Conservation (phyloP, 2,113 vertebrate species). For the Abramis brama region DNA sequence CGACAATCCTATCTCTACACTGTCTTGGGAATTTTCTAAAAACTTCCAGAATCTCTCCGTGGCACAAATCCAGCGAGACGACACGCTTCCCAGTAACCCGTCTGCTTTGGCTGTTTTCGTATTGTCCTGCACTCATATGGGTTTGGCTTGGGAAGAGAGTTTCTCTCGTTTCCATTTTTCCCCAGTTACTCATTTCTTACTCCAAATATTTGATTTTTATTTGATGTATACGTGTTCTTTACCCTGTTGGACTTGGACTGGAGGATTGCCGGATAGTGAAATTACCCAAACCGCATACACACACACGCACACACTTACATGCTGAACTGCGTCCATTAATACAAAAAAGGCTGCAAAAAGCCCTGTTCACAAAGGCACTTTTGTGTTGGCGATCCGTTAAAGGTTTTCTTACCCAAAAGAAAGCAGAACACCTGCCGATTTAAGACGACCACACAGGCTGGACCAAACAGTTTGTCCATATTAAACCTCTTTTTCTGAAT, state of each 20-base stretch:
- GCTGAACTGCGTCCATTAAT: constrained; percentile 41
- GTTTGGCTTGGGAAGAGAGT: neutral
- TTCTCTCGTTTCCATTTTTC: neutral
- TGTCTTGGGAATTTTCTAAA: neutral
- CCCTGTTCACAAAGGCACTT: constrained; percentile 42
- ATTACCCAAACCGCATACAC: constrained; percentile 29
- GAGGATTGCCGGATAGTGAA: constrained; percentile 28
- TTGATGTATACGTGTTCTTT: constrained; percentile 46
- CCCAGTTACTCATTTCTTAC: constrained; percentile 6
- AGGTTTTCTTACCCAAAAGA: constrained; percentile 39
- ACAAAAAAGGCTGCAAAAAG: constrained; percentile 2
- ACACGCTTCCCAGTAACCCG: neutral
- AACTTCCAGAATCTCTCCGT: neutral
- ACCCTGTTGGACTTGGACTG: constrained; percentile 39
- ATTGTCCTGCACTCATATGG: neutral
- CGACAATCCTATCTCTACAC: neutral
- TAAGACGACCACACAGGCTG: constrained; percentile 28
- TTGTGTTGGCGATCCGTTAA: constrained; percentile 37
- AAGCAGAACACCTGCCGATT: constrained; percentile 44
- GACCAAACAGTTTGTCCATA: neutral
- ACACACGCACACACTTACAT: constrained; percentile 25
- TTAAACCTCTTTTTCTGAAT: neutral
- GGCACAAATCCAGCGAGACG: neutral
- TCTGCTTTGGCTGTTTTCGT: neutral
- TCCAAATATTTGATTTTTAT: constrained; percentile 38